Percentiles rank a stretch among this genome's conserved stretches.
phyloP scores from a whole-genome alignment of 2,113 vertebrate genomes.

The Paralichthys olivaceus region DNA sequence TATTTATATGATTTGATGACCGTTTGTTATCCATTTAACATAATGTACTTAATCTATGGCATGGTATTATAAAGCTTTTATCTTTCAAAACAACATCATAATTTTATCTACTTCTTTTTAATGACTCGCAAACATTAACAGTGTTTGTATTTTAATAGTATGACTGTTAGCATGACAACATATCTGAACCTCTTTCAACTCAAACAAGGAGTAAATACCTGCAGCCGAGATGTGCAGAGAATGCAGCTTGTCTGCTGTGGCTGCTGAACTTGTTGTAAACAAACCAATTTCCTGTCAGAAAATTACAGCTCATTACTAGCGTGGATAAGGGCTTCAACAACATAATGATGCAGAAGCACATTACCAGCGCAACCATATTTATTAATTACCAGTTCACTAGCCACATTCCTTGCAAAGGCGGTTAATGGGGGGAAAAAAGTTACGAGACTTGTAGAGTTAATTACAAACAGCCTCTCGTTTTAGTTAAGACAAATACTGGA shows the following conservation, averaged over 20 bases:
- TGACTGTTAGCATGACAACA: conserved; percentile 23
- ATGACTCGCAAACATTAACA: background rate
- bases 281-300: conserved; percentile 80
- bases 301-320: conserved; percentile 80
- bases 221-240: conserved; percentile 41
- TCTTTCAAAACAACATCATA: conserved; percentile 5
- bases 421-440: conserved; percentile 58
- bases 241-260: conserved; percentile 48
- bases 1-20: background rate
- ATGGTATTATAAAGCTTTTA: background rate
- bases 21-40: background rate
- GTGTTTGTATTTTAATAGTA: conserved; percentile 7
- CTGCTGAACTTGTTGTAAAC: conserved; percentile 76
- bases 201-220: conserved; percentile 41
- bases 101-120: background rate
- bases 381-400: conserved; percentile 79
- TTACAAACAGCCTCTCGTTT: conserved; percentile 72
- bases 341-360: conserved; percentile 79
- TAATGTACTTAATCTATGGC: background rate
- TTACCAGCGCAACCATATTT: conserved; percentile 73
- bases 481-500: conserved; percentile 68
- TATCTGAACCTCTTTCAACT: conserved; percentile 31
- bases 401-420: conserved; percentile 70
- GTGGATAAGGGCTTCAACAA: conserved; percentile 71
- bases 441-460: conserved; percentile 76